These are phyloP conservation scores for Galerucella nymphaeae DNA, from an alignment of 2,888 invertebrate species.

Conservation along the genomic window DNA sequence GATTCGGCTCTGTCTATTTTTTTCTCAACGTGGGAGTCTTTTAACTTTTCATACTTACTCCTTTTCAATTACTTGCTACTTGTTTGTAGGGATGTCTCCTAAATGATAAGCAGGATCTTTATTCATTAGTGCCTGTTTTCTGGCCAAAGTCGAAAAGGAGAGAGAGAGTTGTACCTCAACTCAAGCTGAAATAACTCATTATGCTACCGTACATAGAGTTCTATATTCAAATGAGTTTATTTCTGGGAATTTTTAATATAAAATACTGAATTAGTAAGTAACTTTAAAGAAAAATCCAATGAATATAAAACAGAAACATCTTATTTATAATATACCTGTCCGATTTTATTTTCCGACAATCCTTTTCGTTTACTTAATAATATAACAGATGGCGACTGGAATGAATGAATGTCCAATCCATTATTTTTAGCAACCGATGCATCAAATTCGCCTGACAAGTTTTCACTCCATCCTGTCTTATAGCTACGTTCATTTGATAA, in stretches of 20 bases:
- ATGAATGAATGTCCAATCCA: conserved; percentile 28
- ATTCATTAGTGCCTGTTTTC: conserved; percentile 47
- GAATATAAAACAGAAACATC: not conserved
- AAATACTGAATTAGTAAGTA: too few relatives aligned
- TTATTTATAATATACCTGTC: too few relatives aligned
- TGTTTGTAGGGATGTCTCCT: conserved; percentile 47
- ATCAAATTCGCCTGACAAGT: conserved; percentile 33
- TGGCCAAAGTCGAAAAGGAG: not conserved
- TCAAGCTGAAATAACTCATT: conserved; percentile 20
- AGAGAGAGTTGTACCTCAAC: not conserved
- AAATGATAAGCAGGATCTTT: conserved; percentile 50
- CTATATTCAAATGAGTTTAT: not conserved
- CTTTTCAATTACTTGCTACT: conserved; percentile 49
- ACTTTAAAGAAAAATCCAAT: not conserved
- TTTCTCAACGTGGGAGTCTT: conserved; percentile 22
- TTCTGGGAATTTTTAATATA: not conserved
- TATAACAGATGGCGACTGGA: not conserved
- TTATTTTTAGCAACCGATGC: conserved; percentile 28
- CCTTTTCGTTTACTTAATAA: not conserved
- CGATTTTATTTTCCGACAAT: not conserved
- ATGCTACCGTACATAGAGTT: not conserved
- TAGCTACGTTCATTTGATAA: conserved; percentile 24
- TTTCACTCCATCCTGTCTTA: conserved; percentile 30
- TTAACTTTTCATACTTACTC: conserved; percentile 30
- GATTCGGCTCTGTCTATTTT: not conserved